Conservation (phyloP, 2,113 vertebrate species). For the Oreochromis aureus region DNA sequence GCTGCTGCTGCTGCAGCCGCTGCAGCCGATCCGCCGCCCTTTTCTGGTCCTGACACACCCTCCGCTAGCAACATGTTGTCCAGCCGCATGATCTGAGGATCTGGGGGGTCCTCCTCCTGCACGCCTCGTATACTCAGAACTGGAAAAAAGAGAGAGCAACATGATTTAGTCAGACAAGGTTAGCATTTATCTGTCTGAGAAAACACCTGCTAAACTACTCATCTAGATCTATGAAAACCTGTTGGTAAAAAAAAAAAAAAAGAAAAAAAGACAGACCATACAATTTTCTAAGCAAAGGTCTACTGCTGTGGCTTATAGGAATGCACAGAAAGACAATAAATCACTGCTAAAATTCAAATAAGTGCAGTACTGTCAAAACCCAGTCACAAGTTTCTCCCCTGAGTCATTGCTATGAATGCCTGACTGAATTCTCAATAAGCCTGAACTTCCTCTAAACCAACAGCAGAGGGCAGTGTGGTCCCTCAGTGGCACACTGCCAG, state of each 20-base stretch:
- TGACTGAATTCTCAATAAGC: conserved; percentile 33
- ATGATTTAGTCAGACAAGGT: background rate
- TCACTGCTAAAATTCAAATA: conserved; percentile 35
- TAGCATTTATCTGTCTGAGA: background rate
- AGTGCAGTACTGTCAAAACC: conserved; percentile 41
- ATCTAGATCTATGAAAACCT: background rate
- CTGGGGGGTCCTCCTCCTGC: conserved; percentile 84
- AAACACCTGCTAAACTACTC: background rate
- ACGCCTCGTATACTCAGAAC: conserved; percentile 82
- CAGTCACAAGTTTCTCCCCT: conserved; percentile 35
- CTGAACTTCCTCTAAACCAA: conserved; percentile 1
- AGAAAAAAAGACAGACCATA: background rate
- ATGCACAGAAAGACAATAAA: conserved; percentile 12
- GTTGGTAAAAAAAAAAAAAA: background rate
- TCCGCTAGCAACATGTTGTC: conserved; percentile 89
- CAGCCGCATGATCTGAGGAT: conserved; percentile 84
- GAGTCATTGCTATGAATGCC: conserved; percentile 16
- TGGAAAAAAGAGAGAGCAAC: conserved; percentile 6
- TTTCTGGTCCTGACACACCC: conserved; percentile 85
- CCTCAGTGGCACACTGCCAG: conserved; percentile 54
- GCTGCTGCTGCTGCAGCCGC: conserved; percentile 80
- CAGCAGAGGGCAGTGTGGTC: conserved; percentile 72
- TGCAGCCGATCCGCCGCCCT: conserved; percentile 78
- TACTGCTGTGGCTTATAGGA: background rate
- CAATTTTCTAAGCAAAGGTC: background rate